These are phyloP conservation scores for Acleris holmiana DNA, from an alignment of 2,888 invertebrate species.

Conservation along the genomic window DNA sequence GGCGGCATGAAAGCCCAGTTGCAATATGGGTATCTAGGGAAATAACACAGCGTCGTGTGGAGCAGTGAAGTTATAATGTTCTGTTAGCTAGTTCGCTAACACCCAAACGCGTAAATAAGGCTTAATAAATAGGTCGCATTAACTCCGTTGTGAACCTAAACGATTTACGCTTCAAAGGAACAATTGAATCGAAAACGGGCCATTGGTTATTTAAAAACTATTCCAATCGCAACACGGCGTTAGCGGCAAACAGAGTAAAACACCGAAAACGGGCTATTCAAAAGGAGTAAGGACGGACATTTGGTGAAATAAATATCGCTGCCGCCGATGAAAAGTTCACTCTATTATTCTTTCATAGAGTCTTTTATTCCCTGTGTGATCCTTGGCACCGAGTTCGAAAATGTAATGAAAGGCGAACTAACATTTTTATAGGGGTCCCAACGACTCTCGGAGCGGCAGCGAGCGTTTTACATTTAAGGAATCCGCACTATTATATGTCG, in stretches of 20 bases:
- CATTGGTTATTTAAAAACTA: constrained; percentile 44
- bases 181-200: constrained; percentile 15
- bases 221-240: constrained; percentile 41
- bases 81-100: constrained; percentile 55
- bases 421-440: constrained; percentile 82
- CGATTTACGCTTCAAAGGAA: constrained; percentile 16
- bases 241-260: constrained; percentile 61
- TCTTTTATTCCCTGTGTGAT: constrained; percentile 47
- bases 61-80: constrained; percentile 61
- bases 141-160: constrained; percentile 10
- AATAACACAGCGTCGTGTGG: constrained; percentile 67
- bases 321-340: constrained; percentile 44
- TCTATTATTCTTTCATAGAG: constrained; percentile 46
- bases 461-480: constrained; percentile 81
- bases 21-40: constrained; percentile 76
- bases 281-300: constrained; percentile 65
- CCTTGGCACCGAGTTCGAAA: constrained; percentile 59
- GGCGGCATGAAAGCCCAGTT: constrained; percentile 55
- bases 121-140: constrained; percentile 34
- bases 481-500: constrained; percentile 76
- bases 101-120: constrained; percentile 46
- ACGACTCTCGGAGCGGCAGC: constrained; percentile 72
- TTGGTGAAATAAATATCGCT: constrained; percentile 59
- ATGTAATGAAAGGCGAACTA: constrained; percentile 80
- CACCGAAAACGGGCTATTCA: constrained; percentile 61